Conservation (phyloP, 2,113 vertebrate species). For the Corythoichthys intestinalis region DNA sequence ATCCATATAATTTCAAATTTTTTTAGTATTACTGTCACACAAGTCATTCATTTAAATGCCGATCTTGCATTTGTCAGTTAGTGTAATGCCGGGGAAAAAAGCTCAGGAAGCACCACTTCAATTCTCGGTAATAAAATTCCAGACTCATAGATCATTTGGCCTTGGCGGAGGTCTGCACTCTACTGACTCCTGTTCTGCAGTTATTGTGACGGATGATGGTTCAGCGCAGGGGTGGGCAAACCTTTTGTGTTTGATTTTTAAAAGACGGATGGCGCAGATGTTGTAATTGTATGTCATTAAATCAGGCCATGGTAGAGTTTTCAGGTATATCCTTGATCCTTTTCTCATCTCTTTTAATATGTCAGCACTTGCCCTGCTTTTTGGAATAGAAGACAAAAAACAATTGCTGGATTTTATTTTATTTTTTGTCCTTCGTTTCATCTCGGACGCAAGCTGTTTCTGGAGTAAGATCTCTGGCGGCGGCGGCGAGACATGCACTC, state of each 20-base stretch:
- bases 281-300: no score
- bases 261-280: background rate
- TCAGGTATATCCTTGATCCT: background rate
- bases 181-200: background rate
- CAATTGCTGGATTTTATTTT: background rate
- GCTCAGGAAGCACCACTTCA: background rate
- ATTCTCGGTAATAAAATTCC: background rate
- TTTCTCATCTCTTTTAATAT: background rate
- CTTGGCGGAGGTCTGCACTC: background rate
- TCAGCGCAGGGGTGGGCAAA: background rate
- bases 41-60: no score
- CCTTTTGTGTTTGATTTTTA: background rate
- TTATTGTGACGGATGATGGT: background rate
- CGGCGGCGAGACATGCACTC: slow-evolving; percentile 1
- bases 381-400: background rate
- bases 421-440: background rate
- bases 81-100: background rate
- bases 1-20: no score
- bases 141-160: background rate
- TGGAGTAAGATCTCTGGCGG: slow-evolving; percentile 1
- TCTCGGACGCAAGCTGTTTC: background rate
- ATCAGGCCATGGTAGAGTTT: background rate
- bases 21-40: no score
- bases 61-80: no score
- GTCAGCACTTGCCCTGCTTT: background rate